These are phyloP conservation scores for Actinia equina DNA, from an alignment of 64 coral and sea anemone species.

Conservation along the genomic window DNA sequence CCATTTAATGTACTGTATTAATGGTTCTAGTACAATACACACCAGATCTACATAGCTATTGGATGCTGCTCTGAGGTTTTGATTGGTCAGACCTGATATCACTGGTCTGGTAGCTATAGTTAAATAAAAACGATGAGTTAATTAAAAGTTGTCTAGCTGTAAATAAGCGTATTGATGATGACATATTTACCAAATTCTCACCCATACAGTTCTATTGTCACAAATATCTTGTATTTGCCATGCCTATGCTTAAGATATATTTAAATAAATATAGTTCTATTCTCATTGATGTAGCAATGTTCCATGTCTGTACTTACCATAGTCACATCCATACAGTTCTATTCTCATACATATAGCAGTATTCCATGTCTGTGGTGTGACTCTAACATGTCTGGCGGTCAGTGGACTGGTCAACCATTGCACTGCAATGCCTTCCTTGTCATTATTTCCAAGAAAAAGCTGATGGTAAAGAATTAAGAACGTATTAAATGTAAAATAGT, in stretches of 20 bases:
- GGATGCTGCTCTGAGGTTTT: not conserved
- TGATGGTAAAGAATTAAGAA: not conserved
- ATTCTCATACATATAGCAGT: constrained; percentile 42
- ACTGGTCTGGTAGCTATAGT: not conserved
- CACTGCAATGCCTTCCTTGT: not conserved
- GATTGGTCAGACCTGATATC: not conserved
- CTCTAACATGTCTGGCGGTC: constrained; percentile 11
- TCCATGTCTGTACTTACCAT: not conserved
- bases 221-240: too few relatives aligned
- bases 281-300: too few relatives aligned
- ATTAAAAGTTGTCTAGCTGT: too few relatives aligned
- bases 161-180: too few relatives aligned
- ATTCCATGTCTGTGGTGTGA: constrained; percentile 19
- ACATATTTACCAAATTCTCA: too few relatives aligned
- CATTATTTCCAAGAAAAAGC: constrained; percentile 27
- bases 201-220: too few relatives aligned
- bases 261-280: too few relatives aligned
- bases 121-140: too few relatives aligned
- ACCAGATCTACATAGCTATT: not conserved
- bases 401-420: not conserved
- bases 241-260: too few relatives aligned
- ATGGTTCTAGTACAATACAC: constrained; percentile 6
- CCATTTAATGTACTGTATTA: constrained; percentile 6
- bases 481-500: not conserved
- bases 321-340: constrained; percentile 39